Evolutionary conservation across 2,113 vertebrate genomes (phyloP), one percentile per base, ranked within the genome.

Genomic region (Myotis lucifugus): DNA sequence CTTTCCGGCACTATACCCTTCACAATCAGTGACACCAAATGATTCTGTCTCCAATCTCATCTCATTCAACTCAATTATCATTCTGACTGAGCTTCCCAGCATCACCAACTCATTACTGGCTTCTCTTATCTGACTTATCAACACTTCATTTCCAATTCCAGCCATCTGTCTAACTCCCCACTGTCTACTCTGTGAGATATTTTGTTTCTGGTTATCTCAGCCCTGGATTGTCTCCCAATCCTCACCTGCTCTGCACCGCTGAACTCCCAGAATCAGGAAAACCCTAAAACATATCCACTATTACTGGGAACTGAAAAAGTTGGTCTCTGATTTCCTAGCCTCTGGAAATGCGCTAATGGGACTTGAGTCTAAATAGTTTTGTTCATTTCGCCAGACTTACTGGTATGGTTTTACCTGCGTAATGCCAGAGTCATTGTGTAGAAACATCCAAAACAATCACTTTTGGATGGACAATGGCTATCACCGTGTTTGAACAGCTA

Each of bases 401-500:
- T 86, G 48, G 11, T 50, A 18, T 27, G 9, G 32, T 73, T 83
- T 94, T 37, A 66, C n/a, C 40, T 89, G 37, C 34, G 15, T 66
- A 89, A 27, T 2, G 29, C 2, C 25, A 61, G 48, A 66, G 21
- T 76, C 37, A 40, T 78, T 40, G 29, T 23, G 3, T 32, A 73
- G 27, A 89, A 78, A 89, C 83, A 82, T 66, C 82, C 83, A 85
- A n/a, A 90, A 50, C 5, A n/a, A 85, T 69, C 37, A 69, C 74
- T 61, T 50, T 87, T 67, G 34, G 64, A 42, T 14, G 27, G 29
- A 88, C 19, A 18, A 37, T 18, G 73, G 11, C 17, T 93, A n/a
- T 59, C 32, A 70, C 27, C 42, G 48, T 50, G 32, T 92, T 93
- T 64, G 21, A 87, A 83, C 27, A 56, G 5, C 69, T 84, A 7